Conservation (phyloP, 2,113 vertebrate genomes). For the Tichodroma muraria region DNA sequence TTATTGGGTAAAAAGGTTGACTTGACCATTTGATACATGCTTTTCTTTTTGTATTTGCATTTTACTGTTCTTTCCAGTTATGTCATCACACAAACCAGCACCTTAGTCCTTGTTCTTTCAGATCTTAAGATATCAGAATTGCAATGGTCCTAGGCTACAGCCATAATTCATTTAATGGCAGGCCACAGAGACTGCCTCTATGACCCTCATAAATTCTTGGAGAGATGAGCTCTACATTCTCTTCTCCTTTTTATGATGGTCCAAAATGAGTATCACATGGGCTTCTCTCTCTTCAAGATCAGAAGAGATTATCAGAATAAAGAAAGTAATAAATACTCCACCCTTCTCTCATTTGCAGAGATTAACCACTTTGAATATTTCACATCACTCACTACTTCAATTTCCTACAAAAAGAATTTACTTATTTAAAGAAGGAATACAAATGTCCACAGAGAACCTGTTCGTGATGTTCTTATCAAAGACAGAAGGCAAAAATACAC, state of each 20-base stretch:
- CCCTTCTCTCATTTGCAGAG: neutral
- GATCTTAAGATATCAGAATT: neutral
- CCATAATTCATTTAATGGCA: neutral
- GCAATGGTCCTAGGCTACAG: neutral
- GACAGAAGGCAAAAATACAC: neutral
- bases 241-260: neutral
- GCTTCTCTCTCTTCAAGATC: neutral
- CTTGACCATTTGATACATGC: neutral
- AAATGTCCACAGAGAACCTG: neutral
- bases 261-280: neutral
- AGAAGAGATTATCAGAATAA: constrained; percentile 11
- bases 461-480: neutral
- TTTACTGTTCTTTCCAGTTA: neutral
- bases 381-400: neutral
- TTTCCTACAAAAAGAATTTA: neutral
- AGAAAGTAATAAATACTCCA: neutral
- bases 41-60: neutral
- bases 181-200: neutral
- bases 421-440: neutral
- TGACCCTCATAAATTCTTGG: constrained; percentile 37
- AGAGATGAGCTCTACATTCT: neutral
- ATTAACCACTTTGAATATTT: neutral
- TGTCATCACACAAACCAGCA: neutral
- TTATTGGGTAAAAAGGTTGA: neutral
- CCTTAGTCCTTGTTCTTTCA: neutral